These are phyloP conservation scores for Leptobrachium ailaonicum DNA, from an alignment of 2,113 vertebrate species.

Conservation along the genomic window DNA sequence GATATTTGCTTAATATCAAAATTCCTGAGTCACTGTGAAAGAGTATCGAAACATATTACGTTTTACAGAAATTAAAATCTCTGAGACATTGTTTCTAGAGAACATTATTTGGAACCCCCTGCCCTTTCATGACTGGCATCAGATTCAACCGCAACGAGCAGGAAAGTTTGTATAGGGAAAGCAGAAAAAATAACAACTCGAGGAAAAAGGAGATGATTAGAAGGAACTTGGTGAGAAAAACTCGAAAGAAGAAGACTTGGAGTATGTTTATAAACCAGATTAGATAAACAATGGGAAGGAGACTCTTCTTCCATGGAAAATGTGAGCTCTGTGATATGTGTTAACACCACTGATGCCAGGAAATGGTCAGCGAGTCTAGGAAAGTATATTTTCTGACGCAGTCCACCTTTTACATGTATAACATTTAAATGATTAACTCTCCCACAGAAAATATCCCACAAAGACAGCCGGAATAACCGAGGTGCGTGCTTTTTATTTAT, in stretches of 20 bases:
- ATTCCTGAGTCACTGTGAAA: too few species aligned
- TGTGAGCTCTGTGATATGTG: slow-evolving; percentile 8
- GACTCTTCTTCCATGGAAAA: slow-evolving; percentile 36
- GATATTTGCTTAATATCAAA: too few species aligned
- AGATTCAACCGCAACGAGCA: neutral
- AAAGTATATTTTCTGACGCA: neutral
- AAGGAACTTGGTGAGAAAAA: slow-evolving; percentile 29
- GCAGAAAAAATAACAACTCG: slow-evolving; percentile 31
- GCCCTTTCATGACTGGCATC: neutral
- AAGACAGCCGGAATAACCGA: neutral
- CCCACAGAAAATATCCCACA: neutral
- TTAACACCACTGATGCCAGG: slow-evolving; percentile 26
- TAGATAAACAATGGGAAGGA: slow-evolving; percentile 36
- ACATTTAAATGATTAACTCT: neutral
- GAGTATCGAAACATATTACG: too few species aligned
- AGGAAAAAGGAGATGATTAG: slow-evolving; percentile 40
- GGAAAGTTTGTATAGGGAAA: slow-evolving; percentile 23
- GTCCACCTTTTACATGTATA: neutral
- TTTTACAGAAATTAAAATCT: too few species aligned
- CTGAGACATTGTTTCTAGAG: too few species aligned
- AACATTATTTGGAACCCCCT: too few species aligned
- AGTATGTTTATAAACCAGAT: slow-evolving; percentile 34
- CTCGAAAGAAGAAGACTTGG: slow-evolving; percentile 1
- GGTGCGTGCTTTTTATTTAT: too few species aligned
- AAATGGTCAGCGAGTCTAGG: neutral